Percentiles rank a stretch among this genome's conserved stretches.
Evolutionary conservation across 2,797 vertebrate genomes (phyloP).

Genomic region (Coluber constrictor): DNA sequence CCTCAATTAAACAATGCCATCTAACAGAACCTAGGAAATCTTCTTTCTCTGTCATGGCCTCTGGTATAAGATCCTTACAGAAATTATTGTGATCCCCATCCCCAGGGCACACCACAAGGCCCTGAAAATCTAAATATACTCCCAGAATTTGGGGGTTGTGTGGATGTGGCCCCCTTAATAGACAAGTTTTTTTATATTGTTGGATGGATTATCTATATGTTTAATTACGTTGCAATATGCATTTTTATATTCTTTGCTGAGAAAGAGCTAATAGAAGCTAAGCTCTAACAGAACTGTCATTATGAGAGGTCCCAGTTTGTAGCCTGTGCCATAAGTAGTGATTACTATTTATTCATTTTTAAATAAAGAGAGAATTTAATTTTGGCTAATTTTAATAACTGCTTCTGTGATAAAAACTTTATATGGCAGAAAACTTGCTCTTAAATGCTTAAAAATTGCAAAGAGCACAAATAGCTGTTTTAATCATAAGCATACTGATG

Average conservation of each 20-base stretch:
- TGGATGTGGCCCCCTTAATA: not conserved
- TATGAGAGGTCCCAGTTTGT: not conserved
- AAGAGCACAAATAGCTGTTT: slow-evolving; percentile 20
- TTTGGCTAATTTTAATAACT: slow-evolving; percentile 20
- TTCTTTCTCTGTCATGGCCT: not conserved
- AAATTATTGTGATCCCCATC: not conserved
- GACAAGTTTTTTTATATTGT: not conserved
- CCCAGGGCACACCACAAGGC: not conserved
- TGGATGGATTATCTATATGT: not conserved
- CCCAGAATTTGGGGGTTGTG: not conserved
- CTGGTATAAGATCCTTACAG: not conserved
- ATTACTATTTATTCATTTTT: not conserved
- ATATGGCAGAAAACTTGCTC: not conserved
- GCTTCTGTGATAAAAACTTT: slow-evolving; percentile 8
- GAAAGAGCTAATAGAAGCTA: not conserved
- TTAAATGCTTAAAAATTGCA: slow-evolving; percentile 33
- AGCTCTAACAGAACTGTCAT: not conserved
- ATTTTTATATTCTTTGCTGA: not conserved
- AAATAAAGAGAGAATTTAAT: slow-evolving; percentile 1
- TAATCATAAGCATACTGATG: slow-evolving; percentile 34
- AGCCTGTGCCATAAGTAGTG: not conserved
- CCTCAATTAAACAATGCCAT: not conserved
- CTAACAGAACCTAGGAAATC: not conserved
- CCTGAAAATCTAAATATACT: not conserved
- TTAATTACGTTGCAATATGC: not conserved